Base-by-base conservation (phyloP, 2,888 invertebrate species). In the Busseola fusca region DNA sequence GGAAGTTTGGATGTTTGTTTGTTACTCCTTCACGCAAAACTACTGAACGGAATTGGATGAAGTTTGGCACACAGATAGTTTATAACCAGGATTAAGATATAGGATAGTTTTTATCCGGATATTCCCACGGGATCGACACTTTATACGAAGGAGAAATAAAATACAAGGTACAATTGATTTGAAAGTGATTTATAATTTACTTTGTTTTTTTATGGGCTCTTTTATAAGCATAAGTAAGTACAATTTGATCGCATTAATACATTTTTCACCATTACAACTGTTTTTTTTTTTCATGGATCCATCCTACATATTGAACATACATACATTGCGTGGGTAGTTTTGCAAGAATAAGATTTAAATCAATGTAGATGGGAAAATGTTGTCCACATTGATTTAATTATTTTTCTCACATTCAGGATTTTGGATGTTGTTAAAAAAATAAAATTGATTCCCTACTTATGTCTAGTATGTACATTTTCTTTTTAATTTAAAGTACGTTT, bases 191-290 rank as follows among this genome's bases (percentile, higher is more conserved):
- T 30, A 34, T 34, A 45, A 42, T 34, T 30, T 3, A n/a, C 16
- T 30, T 9, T 40, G 4, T 14, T 1, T 10, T 16, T 9, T 25
- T 30, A 42, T 9, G 42, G 21, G 10, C 18, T 52, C n/a, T 30
- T 56, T 34, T n/a, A 25, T 1, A 57, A 30, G 1, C 25, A 50
- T 37, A n/a, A 42, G 9, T n/a, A 54, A 18, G 45, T 69, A 40
- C 69, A 48, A 30, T 69, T 10, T 67, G 25, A 27, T 69, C 27
- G 14, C 57, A 30, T 27, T 27, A 9, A 48, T 69, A n/a, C 40
- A 18, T 27, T 67, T 68, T 66, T 67, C 6, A 27, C 14, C 25
- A 9, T 27, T 27, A 16, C 21, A 5, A 64, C 21, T 14, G 21
- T 27, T 64, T 21, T 37, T 40, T 7, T 40, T 40, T 12, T 42